phyloP scores from a whole-genome alignment of 2,113 vertebrate genomes.

The Alethe castanea region DNA sequence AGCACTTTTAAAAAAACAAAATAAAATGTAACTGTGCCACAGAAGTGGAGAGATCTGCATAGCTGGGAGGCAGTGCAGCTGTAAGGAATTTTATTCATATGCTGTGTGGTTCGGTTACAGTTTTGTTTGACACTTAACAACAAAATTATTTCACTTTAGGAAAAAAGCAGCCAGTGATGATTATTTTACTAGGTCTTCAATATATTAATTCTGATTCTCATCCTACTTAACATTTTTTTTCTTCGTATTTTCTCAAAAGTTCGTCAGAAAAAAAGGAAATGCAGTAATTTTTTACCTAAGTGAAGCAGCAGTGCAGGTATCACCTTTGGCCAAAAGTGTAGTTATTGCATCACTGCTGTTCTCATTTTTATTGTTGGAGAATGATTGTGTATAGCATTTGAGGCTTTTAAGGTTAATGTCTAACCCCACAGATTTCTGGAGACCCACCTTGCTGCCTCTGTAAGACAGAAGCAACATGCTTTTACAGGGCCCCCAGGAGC shows the following conservation, averaged over 20 bases:
- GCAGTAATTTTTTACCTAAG: not conserved
- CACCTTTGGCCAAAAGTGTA: not conserved
- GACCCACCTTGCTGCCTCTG: not conserved
- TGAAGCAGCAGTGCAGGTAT: not conserved
- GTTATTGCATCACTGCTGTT: not conserved
- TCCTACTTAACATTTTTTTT: not conserved
- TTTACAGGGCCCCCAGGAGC: not conserved
- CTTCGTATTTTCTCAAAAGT: not conserved
- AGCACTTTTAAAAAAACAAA: not conserved
- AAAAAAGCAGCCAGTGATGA: not conserved
- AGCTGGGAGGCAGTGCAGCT: not conserved
- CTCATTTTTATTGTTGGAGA: not conserved
- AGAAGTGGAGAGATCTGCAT: not conserved
- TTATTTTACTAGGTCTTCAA: not conserved
- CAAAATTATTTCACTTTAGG: not conserved
- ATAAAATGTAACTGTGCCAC: not conserved
- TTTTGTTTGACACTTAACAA: not conserved
- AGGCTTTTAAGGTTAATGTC: not conserved
- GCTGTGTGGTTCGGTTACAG: not conserved
- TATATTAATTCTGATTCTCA: not conserved
- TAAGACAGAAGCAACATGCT: rapidly evolving
- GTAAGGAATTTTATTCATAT: not conserved
- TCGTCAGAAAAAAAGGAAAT: not conserved
- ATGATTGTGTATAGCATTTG: not conserved
- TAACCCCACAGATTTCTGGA: not conserved